A percentile compares a stretch with the other conserved stretches of the same genome.
Evolutionary conservation across 2,888 invertebrate genomes (phyloP).

Genomic region (Sclerodermus sp.): DNA sequence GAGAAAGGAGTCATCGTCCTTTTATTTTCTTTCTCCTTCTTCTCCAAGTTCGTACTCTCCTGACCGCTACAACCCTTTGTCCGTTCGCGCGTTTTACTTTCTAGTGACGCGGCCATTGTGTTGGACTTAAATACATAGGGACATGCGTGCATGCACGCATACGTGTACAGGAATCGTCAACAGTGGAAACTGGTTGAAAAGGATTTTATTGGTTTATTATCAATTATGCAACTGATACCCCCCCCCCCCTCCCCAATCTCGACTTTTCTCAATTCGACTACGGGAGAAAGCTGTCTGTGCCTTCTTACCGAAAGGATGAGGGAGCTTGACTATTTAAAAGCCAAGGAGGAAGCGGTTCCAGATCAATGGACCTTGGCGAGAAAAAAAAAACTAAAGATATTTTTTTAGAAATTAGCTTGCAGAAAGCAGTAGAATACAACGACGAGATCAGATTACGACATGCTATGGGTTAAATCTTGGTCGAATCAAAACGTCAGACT

Average conservation of each 20-base stretch:
- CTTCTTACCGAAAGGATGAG: no score
- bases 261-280: no score
- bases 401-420: constrained; percentile 37
- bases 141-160: no score
- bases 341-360: constrained; percentile 34
- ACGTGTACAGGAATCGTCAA: no score
- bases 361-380: constrained; percentile 6
- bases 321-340: constrained; percentile 30
- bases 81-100: neutral
- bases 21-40: constrained; percentile 16
- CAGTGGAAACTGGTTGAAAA: no score
- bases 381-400: constrained; percentile 33
- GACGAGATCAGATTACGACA: constrained; percentile 22
- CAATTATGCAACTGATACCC: no score
- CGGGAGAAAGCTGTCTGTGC: no score
- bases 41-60: neutral
- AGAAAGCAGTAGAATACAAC: constrained; percentile 2
- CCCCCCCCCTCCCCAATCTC: no score
- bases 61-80: neutral
- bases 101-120: no score
- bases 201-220: no score
- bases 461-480: constrained; percentile 20
- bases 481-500: constrained; percentile 28
- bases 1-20: constrained; percentile 5
- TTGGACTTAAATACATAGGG: no score